Base-by-base conservation (phyloP, 2,113 vertebrate genomes). In the Macrotus californicus region DNA sequence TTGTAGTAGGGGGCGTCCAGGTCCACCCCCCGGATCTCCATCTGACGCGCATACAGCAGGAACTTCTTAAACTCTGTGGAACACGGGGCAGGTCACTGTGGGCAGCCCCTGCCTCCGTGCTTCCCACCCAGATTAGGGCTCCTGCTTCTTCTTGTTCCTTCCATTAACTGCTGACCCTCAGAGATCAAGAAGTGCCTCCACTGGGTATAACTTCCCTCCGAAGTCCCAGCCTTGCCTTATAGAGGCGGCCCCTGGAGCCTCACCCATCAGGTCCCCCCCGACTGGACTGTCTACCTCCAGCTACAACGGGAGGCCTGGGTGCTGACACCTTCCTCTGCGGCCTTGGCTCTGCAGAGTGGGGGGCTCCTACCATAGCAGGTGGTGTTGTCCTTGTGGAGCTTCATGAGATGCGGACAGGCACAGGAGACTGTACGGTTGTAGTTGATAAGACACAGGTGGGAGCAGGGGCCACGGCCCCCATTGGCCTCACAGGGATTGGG, bases 1-100 rank as follows among this genome's bases (percentile, higher is more conserved):
- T 99, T 99, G 98, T 99, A 99, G 98, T 99, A 99, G 0, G 99
- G 99, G 97, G 99, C 99, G 31, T 99, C 99, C 0, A 99, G 98
- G 98, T 99, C 99, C 98, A 99, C 99, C 0, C 99, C 99, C 12
- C 99, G 98, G 97, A 99, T 99, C 98, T 99, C 99, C 97, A 99
- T 99, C 98, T 99, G 99, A 46, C 99, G 99, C 0, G 99, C 99
- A 1, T 99, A 99, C 73, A 99, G 98, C 98, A 99, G 98, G 98
- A 99, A 99, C 98, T 99, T 99, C 96, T 99, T 99, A 41, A 99
- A 99, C 96, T 99, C 99, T 99, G 98, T 0, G 69, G 73, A 93
- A 56, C 18, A 50, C 0, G 1, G 24, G 56, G 61, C 39, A 2
- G 24, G 92, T 96, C 88, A 91, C 54, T 34, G 61, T n/a, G 29